Percentiles rank a stretch among this genome's conserved stretches.
Conservation (phyloP, 1,140 invertebrate genomes). For the Drosophila sechellia region DNA sequence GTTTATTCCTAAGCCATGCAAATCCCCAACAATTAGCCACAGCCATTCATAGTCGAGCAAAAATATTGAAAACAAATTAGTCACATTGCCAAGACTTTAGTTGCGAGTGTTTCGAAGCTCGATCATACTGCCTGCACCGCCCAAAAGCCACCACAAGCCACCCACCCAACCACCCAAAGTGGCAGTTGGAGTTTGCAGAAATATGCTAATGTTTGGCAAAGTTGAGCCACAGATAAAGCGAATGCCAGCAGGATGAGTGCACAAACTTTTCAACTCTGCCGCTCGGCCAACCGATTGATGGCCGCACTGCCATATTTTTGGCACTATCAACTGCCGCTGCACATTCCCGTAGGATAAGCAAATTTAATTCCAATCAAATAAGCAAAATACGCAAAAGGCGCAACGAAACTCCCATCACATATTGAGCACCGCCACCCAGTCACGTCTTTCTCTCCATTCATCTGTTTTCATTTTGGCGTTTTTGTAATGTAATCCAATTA, state of each 20-base stretch:
- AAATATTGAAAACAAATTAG: slow-evolving; percentile 45
- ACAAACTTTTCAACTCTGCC: slow-evolving; percentile 30
- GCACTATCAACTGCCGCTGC: slow-evolving; percentile 24
- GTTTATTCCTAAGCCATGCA: slow-evolving; percentile 32
- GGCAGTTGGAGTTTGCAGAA: slow-evolving; percentile 31
- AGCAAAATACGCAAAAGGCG: slow-evolving; percentile 32
- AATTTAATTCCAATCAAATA: slow-evolving; percentile 43
- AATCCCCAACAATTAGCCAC: slow-evolving; percentile 62
- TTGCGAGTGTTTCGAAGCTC: slow-evolving; percentile 31
- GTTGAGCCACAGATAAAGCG: slow-evolving; percentile 27
- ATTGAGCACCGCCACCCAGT: slow-evolving; percentile 18
- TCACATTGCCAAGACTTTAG: slow-evolving; percentile 47
- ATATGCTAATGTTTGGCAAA: slow-evolving; percentile 51
- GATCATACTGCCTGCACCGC: slow-evolving; percentile 28
- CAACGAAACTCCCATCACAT: slow-evolving; percentile 25
- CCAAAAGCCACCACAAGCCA: not conserved
- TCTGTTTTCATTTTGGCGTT: slow-evolving; percentile 35
- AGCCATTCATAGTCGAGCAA: slow-evolving; percentile 61
- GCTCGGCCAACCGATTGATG: slow-evolving; percentile 13
- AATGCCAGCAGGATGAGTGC: slow-evolving; percentile 23
- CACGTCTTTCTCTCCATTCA: slow-evolving; percentile 16
- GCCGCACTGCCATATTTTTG: slow-evolving; percentile 21
- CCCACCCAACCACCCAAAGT: not conserved
- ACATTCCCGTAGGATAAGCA: slow-evolving; percentile 44
- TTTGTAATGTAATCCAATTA: slow-evolving; percentile 46